Conservation (phyloP, 2,113 vertebrate species). For the Marmota flaviventris region DNA sequence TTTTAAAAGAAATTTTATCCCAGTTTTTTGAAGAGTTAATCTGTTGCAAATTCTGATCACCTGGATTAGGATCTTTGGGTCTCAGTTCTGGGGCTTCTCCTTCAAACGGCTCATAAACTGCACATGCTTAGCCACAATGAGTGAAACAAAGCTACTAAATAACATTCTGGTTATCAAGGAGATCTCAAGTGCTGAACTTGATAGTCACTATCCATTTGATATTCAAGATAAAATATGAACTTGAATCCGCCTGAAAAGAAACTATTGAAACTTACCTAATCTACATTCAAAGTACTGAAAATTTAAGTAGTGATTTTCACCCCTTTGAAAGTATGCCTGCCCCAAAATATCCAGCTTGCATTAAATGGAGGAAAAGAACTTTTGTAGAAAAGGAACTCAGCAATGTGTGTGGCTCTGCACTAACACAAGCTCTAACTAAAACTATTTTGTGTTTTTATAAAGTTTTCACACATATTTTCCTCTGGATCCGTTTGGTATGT, state of each 20-base stretch:
- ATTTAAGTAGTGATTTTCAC: not conserved
- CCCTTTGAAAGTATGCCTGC: not conserved
- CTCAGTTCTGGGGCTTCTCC: not conserved
- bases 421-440: not conserved
- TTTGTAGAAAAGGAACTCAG: not conserved
- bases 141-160: not conserved
- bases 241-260: not conserved
- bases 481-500: slow-evolving; percentile 71
- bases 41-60: not conserved
- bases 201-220: not conserved
- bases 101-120: not conserved
- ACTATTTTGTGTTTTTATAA: not conserved
- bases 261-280: not conserved
- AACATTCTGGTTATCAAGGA: not conserved
- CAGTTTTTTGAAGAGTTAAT: not conserved
- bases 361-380: not conserved
- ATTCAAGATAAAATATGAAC: not conserved
- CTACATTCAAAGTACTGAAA: not conserved
- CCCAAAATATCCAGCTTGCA: not conserved
- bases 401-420: not conserved
- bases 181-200: not conserved
- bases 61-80: not conserved
- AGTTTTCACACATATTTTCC: slow-evolving; percentile 72
- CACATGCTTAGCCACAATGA: not conserved
- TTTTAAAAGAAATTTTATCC: not conserved